Percentiles rank a stretch among this genome's conserved stretches.
Conservation (phyloP, 2,888 invertebrate genomes). For the Mechanitis messenoides region DNA sequence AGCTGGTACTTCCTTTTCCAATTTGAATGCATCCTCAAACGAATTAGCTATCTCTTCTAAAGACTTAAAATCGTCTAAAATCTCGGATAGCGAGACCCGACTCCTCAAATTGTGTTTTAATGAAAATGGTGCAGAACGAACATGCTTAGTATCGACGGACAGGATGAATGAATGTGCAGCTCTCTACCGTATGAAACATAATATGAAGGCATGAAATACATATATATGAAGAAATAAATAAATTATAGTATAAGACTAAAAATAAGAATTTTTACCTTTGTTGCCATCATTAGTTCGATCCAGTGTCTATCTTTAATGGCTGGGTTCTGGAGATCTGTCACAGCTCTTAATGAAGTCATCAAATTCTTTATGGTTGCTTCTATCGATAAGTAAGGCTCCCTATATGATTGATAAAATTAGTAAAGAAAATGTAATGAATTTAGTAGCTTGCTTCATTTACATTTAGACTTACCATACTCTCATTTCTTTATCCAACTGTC, state of each 20-base stretch:
- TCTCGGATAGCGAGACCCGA: constrained; percentile 43
- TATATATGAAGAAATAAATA: constrained; percentile 21
- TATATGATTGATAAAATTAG: constrained; percentile 27
- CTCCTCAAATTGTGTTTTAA: constrained; percentile 32
- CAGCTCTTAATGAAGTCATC: constrained; percentile 93
- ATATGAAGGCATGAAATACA: constrained; percentile 34
- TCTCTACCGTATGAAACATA: constrained; percentile 44
- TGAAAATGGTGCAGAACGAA: constrained; percentile 35
- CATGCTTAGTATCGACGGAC: constrained; percentile 45
- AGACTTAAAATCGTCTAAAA: constrained; percentile 55
- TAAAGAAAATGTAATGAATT: neutral
- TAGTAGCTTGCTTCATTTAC: neutral
- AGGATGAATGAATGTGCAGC: constrained; percentile 45
- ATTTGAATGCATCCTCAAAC: constrained; percentile 29
- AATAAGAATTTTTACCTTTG: constrained; percentile 77
- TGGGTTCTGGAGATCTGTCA: constrained; percentile 95
- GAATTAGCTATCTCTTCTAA: constrained; percentile 41
- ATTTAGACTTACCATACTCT: constrained; percentile 76
- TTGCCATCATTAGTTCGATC: constrained; percentile 94
- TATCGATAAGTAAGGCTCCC: constrained; percentile 87
- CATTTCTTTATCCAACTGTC: constrained; percentile 88
- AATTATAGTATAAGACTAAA: constrained; percentile 3
- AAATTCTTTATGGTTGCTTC: constrained; percentile 93
- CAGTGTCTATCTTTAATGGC: constrained; percentile 96
- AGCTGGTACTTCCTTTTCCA: constrained; percentile 15